Evolutionary conservation across 2,888 invertebrate genomes (phyloP), one percentile per base, ranked within the genome.

Genomic region (Peribatodes rhomboidaria): DNA sequence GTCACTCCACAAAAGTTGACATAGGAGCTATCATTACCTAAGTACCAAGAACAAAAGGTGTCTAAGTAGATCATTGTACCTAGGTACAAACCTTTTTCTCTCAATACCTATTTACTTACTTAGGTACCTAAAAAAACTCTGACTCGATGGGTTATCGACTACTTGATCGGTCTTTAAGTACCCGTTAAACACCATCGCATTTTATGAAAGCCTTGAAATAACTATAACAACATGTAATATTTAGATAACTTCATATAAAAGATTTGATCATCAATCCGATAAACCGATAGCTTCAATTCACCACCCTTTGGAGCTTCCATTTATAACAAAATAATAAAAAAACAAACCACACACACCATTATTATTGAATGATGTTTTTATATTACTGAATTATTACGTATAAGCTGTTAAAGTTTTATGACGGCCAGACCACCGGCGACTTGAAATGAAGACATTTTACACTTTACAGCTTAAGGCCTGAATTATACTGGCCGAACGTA

Each of bases 361-460:
- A 77, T 79, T 76, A 79, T 78, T 81, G 79, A 80, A 79, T 76
- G 78, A 78, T 79, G 79, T 75, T 77, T 79, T 72, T 77, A 81
- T 82, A 80, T 79, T 76, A 79, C 73, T 71, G 74, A 75, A 81
- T 81, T 81, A 81, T 79, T 81, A 78, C 77, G 64, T 73, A 72
- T 69, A 63, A 74, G 81, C 80, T 77, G 79, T 83, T 74, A 83
- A 83, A 82, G 56, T 78, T 84, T 84, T 80, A 84, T 74, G 80
- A 74, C 65, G 70, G 70, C 67, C 65, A 69, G 73, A 81, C 82
- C 82, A 81, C 82, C 79, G 71, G 71, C 72, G 79, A 50, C 64
- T 73, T 72, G 54, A 50, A 58, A 72, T 71, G 70, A 73, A 71
- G 63, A 69, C 61, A 67, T 73, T 65, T 68, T 61, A 61, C 31